Percentiles rank a stretch among this genome's conserved stretches.
Evolutionary conservation across 2,888 invertebrate genomes (phyloP).

Genomic region (Pristionchus fissidentatus): DNA sequence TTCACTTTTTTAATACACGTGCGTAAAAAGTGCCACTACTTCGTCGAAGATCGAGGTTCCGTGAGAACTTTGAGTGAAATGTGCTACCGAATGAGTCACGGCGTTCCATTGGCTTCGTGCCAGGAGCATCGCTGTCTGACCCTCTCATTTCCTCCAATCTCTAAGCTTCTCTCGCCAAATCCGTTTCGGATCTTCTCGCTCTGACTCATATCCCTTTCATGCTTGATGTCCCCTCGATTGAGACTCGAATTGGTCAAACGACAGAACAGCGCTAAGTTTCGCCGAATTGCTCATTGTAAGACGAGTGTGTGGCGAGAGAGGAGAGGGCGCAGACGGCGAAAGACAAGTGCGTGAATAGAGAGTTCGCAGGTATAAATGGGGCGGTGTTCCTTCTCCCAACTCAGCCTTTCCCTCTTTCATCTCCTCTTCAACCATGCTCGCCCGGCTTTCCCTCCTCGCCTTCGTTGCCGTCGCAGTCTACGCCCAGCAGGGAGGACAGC

Average conservation of each 20-base stretch:
- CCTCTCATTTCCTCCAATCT: no score
- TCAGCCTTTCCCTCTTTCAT: conserved; percentile 28
- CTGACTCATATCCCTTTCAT: not conserved
- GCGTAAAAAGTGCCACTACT: no score
- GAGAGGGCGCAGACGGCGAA: not conserved
- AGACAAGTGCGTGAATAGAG: conserved; percentile 22
- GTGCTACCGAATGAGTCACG: no score
- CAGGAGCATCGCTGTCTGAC: no score
- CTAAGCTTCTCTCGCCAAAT: no score
- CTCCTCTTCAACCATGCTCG: conserved; percentile 35
- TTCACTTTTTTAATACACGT: not conserved
- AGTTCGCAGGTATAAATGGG: conserved; percentile 15
- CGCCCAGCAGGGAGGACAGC: conserved; percentile 59
- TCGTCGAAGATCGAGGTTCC: not conserved
- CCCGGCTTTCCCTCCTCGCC: conserved; percentile 57
- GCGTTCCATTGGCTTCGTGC: no score
- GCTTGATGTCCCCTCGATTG: not conserved
- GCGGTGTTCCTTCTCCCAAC: not conserved
- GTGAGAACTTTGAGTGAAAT: not conserved
- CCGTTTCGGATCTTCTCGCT: no score
- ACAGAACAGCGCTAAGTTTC: conserved; percentile 20
- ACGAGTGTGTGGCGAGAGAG: not conserved
- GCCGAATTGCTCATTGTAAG: not conserved
- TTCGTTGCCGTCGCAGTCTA: conserved; percentile 58
- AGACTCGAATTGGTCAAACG: conserved; percentile 38